Base-by-base conservation (phyloP, 2,797 vertebrate species). In the Otus scops region DNA sequence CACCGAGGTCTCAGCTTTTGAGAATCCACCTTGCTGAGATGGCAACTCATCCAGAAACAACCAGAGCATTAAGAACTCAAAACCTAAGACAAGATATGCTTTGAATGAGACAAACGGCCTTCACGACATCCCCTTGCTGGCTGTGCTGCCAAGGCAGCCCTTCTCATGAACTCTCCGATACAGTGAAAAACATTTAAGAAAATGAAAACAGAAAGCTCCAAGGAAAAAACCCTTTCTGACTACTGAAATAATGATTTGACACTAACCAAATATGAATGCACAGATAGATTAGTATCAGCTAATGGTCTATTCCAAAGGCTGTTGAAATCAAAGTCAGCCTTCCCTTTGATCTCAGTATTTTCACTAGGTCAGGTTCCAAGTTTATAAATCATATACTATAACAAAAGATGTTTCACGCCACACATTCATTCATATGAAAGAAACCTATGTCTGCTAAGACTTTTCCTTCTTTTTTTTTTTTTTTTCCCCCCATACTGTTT, bases 371-470 rank as follows among this genome's bases (percentile, higher is more conserved):
- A 76, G 54, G 59, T 93, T 95, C 93, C 93, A 93, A 91, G 92
- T 82, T 92, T 90, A 91, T 83, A 78, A 85, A 87, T 63, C 79
- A 18, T 36, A 50, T 10, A 38, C 32, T 75, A 27, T 63, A 93
- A 92, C 86, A 93, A 92, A 93, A 92, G 89, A 54, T 78, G 86
- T 92, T 96, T 96, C 84, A 79, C 80, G 88, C 56, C 39, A 75
- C 57, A 88, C 75, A 64, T 79, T 30, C 57, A 88, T n/a, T 48
- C 63, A 5, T 90, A 67, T 85, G 89, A 96, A 90, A 85, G 67
- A 75, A 85, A 75, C 75, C 30, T 92, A 30, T 76, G 83, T 63
- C 39, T 68, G 56, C 36, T 11, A 51, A 50, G 68, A 32, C 19
- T 56, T 45, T 20, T 19, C 19, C 4, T 30, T 41, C 28, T 68